Base-by-base conservation (phyloP, 2,797 vertebrate genomes). In the Poeciliopsis infans region DNA sequence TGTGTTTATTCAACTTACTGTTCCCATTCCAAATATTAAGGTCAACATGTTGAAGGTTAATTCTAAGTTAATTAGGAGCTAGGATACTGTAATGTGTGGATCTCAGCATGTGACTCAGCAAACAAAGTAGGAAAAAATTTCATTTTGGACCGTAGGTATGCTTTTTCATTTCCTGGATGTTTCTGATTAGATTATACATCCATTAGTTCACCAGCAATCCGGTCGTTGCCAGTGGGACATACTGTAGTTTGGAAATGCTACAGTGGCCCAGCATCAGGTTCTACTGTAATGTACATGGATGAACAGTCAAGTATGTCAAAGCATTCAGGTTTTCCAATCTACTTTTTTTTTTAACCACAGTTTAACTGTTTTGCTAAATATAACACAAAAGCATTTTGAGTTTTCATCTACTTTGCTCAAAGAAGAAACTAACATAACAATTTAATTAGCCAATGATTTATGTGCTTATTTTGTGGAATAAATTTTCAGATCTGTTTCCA, bases 131-230 rank as follows among this genome's bases (percentile, higher is more conserved):
- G 31, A 18, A 68, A 23, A 46, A 11, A 12, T 84, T 86, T 80
- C 59, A 75, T 88, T 86, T 87, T 91, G 83, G 80, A 86, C 75
- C 66, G 15, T 3, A 18, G 75, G 87, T 86, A 79, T 69, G 61
- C 45, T 33, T 81, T 85, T 90, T 85, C 87, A 89, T 90, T 90
- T 86, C 79, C 88, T 90, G 87, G 87, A 91, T 91, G 89, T 89
- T 86, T 81, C n/a, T 88, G 90, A 94, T 94, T 93, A 33, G 43
- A 93, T 95, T 95, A 93, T 28, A 76, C 64, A 36, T 87, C 91
- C 94, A 93, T 94, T 94, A 92, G 84, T 89, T 92, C 79, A 85
- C 82, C 82, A 78, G 84, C 90, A 91, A 79, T 91, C 90, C 87
- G 86, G 76, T 86, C 36, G 88, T 82, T 85, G 74, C 71, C 87